A percentile compares a stretch with the other conserved stretches of the same genome.
Conservation (phyloP, 1,140 invertebrate genomes). For the Lordiphosa clarofinis region DNA sequence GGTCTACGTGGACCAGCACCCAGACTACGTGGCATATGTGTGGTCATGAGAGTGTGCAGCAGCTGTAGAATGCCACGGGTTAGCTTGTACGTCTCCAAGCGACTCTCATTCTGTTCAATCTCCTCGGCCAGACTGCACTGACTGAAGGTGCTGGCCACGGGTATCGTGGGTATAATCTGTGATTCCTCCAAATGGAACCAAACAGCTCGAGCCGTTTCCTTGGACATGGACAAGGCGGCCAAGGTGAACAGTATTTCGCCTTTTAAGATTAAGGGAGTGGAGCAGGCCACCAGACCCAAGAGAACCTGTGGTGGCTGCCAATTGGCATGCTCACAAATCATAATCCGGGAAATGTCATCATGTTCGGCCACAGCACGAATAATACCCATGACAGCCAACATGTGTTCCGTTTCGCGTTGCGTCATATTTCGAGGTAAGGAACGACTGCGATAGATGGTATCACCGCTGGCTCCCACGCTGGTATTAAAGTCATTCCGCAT, state of each 20-base stretch:
- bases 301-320: constrained; percentile 91
- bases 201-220: constrained; percentile 87
- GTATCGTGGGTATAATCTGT: constrained; percentile 88
- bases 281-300: constrained; percentile 91
- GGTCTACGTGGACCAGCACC: constrained; percentile 90
- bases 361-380: constrained; percentile 88
- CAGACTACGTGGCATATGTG: constrained; percentile 87
- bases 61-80: constrained; percentile 90
- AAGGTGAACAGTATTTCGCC: constrained; percentile 89
- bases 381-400: constrained; percentile 89
- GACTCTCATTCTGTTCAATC: constrained; percentile 88
- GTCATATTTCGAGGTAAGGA: constrained; percentile 85
- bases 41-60: constrained; percentile 88
- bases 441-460: constrained; percentile 84
- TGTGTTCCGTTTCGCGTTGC: constrained; percentile 91
- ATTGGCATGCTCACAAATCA: constrained; percentile 91
- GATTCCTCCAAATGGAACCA: constrained; percentile 94
- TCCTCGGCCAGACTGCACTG: constrained; percentile 76
- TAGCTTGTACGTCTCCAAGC: constrained; percentile 92
- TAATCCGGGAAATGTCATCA: constrained; percentile 88
- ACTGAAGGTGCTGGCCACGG: constrained; percentile 83
- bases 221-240: constrained; percentile 87
- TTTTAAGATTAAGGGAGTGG: constrained; percentile 91
- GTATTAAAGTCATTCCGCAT: constrained; percentile 85
- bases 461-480: constrained; percentile 66